A percentile compares a stretch with the other conserved stretches of the same genome.
Evolutionary conservation across 2,113 vertebrate genomes (phyloP).

Genomic region (Cheirogaleus medius): DNA sequence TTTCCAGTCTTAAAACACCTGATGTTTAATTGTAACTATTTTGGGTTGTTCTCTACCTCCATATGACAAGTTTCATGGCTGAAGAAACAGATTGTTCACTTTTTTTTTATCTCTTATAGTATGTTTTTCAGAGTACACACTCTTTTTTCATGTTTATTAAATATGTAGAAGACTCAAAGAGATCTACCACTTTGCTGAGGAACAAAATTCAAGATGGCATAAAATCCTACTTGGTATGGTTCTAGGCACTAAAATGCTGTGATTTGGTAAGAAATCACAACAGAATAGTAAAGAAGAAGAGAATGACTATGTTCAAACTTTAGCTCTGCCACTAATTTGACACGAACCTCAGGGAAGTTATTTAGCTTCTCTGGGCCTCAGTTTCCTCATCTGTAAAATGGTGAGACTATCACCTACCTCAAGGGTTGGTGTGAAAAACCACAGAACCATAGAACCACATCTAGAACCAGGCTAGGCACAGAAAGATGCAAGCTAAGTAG

Average conservation of each 20-base stretch:
- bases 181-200: neutral
- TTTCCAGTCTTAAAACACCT: neutral
- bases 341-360: neutral
- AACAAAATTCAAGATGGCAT: neutral
- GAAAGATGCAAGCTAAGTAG: neutral
- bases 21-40: neutral
- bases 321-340: neutral
- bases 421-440: neutral
- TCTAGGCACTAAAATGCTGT: neutral
- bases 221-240: neutral
- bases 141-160: neutral
- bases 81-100: neutral
- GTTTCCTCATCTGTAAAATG: neutral
- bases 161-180: neutral
- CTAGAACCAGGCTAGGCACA: neutral
- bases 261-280: neutral
- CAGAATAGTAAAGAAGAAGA: neutral
- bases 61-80: neutral
- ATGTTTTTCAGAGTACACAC: neutral
- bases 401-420: neutral
- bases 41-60: neutral
- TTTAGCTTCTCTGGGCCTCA: neutral
- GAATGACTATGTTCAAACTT: neutral
- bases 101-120: neutral
- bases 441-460: neutral